Evolutionary conservation across 2,888 invertebrate species (phyloP), one percentile per base, ranked within the genome.

Genomic region (Zaprionus bogoriensis): DNA sequence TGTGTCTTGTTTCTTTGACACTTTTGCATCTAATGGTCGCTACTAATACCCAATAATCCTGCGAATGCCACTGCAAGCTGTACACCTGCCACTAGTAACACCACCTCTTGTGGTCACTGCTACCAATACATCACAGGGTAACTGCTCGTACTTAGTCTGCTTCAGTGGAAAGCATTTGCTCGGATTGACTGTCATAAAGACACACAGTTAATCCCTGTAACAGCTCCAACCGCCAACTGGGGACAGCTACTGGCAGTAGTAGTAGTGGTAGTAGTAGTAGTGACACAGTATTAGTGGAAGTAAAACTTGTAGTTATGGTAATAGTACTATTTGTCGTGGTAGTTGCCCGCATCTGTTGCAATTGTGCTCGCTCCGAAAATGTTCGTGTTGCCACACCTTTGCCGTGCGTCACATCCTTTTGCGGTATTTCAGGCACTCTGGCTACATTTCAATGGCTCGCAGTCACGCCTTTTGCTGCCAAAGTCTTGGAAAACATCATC

Each of bases 311-410:
- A 36, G 32, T 9, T 7, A 4, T 36, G n/a, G 20, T 39, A 23
- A 23, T 42, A 22, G 10, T 41, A 12, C 10, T 9, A 25, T 12
- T 4, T 9, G 10, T 44, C 7, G 17, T 9, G 30, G 19, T 45
- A 48, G 51, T 74, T 55, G 55, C 28, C 55, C 55, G 52, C 71
- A 71, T 59, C 70, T 71, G 70, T 74, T 69, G 74, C 71, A 52
- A 46, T 55, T 71, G 69, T 59, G 28, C 14, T 36, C 17, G 25
- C 54, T 55, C 51, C 41, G 48, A 36, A 41, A 45, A 57, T 36
- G 32, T 51, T 53, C 36, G 50, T 32, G 39, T 45, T 67, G 57
- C 67, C 54, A 62, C 74, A 71, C 71, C 74, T 71, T 39, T 42
- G 30, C 39, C 38, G 20, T 30, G 38, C 51, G 23, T 22, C 25